A percentile compares a stretch with the other conserved stretches of the same genome.
These are phyloP conservation scores for Rhagologus leucostigma DNA, from an alignment of 2,113 vertebrate genomes.

Conservation along the genomic window DNA sequence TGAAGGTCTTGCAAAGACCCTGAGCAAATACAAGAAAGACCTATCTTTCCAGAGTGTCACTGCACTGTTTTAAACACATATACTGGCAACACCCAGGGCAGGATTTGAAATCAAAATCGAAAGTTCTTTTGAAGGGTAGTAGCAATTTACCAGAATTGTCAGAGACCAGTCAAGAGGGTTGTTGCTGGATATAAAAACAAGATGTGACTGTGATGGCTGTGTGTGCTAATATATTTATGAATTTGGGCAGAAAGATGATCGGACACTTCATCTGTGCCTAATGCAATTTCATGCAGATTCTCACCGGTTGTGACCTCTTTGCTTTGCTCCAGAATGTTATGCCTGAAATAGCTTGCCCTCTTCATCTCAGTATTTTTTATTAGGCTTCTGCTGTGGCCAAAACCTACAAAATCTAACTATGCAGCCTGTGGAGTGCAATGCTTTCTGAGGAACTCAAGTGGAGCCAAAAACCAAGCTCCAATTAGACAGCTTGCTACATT, in stretches of 20 bases:
- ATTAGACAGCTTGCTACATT: conserved; percentile 39
- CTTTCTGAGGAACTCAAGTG: not conserved
- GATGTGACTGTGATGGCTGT: not conserved
- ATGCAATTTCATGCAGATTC: conserved; percentile 30
- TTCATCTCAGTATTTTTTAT: conserved; percentile 4
- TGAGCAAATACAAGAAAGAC: not conserved
- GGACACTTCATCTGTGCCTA: conserved; percentile 19
- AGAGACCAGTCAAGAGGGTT: not conserved
- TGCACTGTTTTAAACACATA: not conserved
- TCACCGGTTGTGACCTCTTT: not conserved
- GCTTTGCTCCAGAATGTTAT: not conserved
- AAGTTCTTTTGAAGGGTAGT: not conserved
- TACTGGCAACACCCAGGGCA: not conserved
- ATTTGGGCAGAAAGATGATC: not conserved
- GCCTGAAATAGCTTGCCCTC: conserved; percentile 11
- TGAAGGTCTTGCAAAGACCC: not conserved
- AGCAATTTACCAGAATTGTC: not conserved
- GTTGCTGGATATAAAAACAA: not conserved
- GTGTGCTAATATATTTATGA: conserved; percentile 13
- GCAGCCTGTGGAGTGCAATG: not conserved
- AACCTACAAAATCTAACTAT: conserved; percentile 19
- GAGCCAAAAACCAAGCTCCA: not conserved
- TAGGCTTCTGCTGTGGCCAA: not conserved
- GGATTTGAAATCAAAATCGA: not conserved
- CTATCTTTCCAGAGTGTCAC: not conserved